A percentile compares a stretch with the other conserved stretches of the same genome.
Conservation (phyloP, 2,888 invertebrate genomes). For the Serripes groenlandicus region DNA sequence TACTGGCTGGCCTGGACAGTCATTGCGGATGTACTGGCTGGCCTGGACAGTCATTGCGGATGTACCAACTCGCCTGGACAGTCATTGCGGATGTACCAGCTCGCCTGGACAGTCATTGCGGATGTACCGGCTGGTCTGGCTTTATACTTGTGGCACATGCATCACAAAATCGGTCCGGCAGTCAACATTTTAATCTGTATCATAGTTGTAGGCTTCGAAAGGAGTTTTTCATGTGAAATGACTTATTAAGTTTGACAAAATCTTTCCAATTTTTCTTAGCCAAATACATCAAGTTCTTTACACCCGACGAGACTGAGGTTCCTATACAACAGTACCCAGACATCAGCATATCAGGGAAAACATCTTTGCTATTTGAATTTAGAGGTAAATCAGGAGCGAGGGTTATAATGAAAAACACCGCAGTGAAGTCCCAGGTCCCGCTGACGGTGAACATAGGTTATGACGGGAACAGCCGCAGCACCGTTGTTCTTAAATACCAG, state of each 20-base stretch:
- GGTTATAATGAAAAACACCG: background rate
- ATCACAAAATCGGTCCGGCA: no score
- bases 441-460: background rate
- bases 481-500: background rate
- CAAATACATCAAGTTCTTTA: background rate
- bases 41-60: no score
- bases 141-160: no score
- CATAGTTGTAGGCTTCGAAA: no score
- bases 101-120: no score
- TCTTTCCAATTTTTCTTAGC: background rate
- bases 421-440: background rate
- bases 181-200: no score
- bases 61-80: no score
- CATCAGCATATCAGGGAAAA: background rate
- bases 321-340: background rate
- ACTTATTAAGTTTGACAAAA: background rate
- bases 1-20: no score
- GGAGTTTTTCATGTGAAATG: no score
- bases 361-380: background rate
- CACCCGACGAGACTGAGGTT: conserved; percentile 1
- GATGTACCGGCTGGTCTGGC: no score
- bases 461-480: conserved; percentile 1
- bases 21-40: no score
- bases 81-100: no score
- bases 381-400: conserved; percentile 11